Evolutionary conservation across 2,113 vertebrate genomes (phyloP).

Genomic region (Proterorhinus semilunaris): DNA sequence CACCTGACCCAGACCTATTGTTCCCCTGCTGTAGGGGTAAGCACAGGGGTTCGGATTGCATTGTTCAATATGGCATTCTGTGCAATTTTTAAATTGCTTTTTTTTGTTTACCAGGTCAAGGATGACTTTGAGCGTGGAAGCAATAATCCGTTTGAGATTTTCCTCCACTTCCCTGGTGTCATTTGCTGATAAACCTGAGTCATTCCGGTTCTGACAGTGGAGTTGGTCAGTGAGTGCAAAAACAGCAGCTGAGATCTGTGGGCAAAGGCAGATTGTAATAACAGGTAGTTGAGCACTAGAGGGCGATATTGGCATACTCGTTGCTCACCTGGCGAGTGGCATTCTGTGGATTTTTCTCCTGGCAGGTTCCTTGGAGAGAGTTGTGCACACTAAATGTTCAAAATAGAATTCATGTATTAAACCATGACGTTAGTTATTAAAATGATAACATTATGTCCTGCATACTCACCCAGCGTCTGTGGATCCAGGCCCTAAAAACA

Average conservation of each 20-base stretch:
- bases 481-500: background rate
- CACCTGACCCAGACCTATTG: conserved; percentile 27
- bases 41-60: background rate
- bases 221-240: conserved; percentile 42
- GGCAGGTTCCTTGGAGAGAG: conserved; percentile 14
- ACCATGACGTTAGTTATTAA: no score
- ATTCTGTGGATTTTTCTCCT: conserved; percentile 1
- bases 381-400: background rate
- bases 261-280: background rate
- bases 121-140: conserved; percentile 45
- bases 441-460: background rate
- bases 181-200: conserved; percentile 19
- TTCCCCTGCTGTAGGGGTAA: conserved; percentile 18
- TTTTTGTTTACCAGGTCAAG: conserved; percentile 45
- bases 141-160: conserved; percentile 41
- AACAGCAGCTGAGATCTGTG: conserved; percentile 47
- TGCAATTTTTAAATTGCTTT: background rate
- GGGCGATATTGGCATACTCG: background rate
- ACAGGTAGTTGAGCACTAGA: conserved; percentile 16
- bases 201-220: conserved; percentile 24
- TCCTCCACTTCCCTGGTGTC: conserved; percentile 25
- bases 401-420: background rate
- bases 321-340: conserved; percentile 24
- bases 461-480: conserved; percentile 33
- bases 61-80: background rate